Evolutionary conservation across 2,113 vertebrate genomes (phyloP).

Genomic region (Saguinus midas): DNA sequence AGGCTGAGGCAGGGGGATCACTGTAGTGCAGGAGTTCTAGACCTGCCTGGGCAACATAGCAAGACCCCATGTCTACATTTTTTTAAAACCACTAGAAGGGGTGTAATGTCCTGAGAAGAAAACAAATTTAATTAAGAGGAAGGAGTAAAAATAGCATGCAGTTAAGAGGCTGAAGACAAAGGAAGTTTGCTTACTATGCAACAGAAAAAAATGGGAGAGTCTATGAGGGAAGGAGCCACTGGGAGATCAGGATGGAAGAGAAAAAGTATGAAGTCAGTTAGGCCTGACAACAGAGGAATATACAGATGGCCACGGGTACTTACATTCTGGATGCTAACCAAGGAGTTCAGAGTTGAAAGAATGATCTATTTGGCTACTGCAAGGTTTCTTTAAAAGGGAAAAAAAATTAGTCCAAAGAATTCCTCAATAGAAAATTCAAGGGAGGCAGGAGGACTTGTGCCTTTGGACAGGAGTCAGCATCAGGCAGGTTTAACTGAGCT

Average conservation of each 20-base stretch:
- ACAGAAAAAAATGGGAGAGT: neutral
- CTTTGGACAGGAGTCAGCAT: neutral
- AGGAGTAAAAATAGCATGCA: neutral
- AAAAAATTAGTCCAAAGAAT: neutral
- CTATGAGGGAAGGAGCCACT: neutral
- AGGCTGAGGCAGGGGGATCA: neutral
- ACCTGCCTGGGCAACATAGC: neutral
- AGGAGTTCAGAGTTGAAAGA: neutral
- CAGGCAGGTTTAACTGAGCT: neutral
- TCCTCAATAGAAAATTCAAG: neutral
- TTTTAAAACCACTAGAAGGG: neutral
- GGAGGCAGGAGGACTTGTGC: neutral
- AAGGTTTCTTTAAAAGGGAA: neutral
- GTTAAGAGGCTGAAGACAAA: neutral
- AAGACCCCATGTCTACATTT: neutral
- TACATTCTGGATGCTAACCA: neutral
- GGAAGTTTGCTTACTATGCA: neutral
- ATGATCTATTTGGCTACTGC: neutral
- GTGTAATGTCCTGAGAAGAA: neutral
- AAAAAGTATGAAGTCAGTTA: neutral
- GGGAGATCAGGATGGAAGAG: neutral
- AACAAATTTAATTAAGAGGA: neutral
- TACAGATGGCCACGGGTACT: neutral
- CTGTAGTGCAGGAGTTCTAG: neutral
- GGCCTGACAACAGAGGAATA: neutral